Conservation (phyloP, 2,113 vertebrate genomes). For the Vicugna pacos region DNA sequence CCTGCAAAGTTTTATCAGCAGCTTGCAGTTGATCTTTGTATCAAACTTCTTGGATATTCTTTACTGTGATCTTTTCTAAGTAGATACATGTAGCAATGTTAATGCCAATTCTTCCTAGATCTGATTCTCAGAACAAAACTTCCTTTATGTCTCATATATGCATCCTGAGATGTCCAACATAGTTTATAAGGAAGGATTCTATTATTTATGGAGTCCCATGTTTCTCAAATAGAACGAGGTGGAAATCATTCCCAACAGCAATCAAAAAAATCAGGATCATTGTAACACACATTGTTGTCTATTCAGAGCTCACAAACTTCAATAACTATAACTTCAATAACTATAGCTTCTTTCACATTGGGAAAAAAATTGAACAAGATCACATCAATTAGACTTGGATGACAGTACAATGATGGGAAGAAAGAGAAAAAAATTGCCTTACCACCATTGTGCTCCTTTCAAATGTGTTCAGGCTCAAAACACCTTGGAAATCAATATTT, state of each 20-base stretch:
- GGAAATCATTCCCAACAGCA: neutral
- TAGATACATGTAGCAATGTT: neutral
- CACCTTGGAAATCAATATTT: neutral
- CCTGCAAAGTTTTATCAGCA: neutral
- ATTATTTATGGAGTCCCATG: neutral
- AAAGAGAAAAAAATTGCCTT: neutral
- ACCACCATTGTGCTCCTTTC: neutral
- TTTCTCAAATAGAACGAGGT: neutral
- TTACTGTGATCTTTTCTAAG: neutral
- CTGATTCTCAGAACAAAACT: neutral
- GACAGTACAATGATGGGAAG: neutral
- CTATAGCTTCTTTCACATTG: neutral
- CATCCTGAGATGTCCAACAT: neutral
- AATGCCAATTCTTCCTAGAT: neutral
- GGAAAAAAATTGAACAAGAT: neutral
- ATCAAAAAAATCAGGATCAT: slow-evolving; percentile 12
- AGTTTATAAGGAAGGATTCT: neutral
- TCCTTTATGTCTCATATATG: accelerated
- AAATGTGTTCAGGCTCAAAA: slow-evolving; percentile 6
- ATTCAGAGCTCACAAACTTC: slow-evolving; percentile 32
- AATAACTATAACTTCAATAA: slow-evolving; percentile 52
- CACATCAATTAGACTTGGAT: neutral
- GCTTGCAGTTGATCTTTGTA: neutral
- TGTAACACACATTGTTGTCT: neutral
- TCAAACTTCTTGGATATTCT: neutral